Evolutionary conservation across 2,888 invertebrate species (phyloP).

Genomic region (Corbicula japonica): DNA sequence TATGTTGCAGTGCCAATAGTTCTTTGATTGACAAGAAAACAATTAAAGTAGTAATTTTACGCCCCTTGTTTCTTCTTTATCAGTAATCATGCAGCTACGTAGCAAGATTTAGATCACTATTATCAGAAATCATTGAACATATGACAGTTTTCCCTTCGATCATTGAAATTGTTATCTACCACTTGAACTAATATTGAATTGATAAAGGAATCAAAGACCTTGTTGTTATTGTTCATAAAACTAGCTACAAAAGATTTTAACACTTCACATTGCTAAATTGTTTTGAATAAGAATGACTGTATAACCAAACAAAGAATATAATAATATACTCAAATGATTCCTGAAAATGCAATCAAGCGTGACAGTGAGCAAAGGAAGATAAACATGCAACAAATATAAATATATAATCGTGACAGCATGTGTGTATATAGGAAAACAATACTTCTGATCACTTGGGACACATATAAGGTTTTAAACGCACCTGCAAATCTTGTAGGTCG

Average conservation of each 20-base stretch:
- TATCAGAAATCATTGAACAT: conserved; percentile 54
- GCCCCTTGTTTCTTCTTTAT: conserved; percentile 33
- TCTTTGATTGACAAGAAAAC: neutral
- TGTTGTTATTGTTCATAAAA: too few species aligned
- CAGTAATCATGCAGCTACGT: conserved; percentile 41
- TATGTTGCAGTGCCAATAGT: conserved; percentile 10
- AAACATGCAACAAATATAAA: neutral
- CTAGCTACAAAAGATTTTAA: too few species aligned
- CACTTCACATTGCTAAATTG: too few species aligned
- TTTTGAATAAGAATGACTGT: too few species aligned
- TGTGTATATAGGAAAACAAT: too few species aligned
- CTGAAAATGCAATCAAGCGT: conserved; percentile 10
- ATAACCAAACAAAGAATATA: too few species aligned
- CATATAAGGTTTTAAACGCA: conserved; percentile 60
- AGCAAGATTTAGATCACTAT: conserved; percentile 43
- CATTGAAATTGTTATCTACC: conserved; percentile 42
- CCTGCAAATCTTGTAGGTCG: conserved; percentile 87
- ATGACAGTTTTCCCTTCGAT: conserved; percentile 65
- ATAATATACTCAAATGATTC: too few species aligned
- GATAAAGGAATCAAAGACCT: conserved; percentile 23
- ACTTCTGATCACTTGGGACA: too few species aligned
- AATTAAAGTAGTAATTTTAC: neutral
- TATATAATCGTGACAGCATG: neutral
- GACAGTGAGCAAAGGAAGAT: neutral
- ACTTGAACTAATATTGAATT: conserved; percentile 36